Conservation (phyloP, 2,888 invertebrate genomes). For the Drosophila villosipedis region DNA sequence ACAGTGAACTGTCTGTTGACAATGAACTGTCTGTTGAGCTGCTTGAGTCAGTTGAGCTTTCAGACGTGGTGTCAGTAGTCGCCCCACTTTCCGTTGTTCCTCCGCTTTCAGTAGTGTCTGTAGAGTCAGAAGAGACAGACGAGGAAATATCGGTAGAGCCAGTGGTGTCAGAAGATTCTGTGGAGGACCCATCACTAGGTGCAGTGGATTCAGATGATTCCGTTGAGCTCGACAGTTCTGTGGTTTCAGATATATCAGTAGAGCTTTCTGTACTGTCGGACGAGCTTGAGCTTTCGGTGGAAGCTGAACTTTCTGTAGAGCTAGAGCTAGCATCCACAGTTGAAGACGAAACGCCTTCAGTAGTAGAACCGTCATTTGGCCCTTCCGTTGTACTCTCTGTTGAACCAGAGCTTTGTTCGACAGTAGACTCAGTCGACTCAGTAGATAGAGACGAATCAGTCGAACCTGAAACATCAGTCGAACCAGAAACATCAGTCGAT, state of each 20-base stretch:
- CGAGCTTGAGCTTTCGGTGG: constrained; percentile 11
- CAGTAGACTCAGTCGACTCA: constrained; percentile 28
- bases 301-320: constrained; percentile 18
- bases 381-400: constrained; percentile 32
- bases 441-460: constrained; percentile 18
- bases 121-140: constrained; percentile 27
- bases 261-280: constrained; percentile 14
- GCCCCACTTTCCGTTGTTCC: constrained; percentile 47
- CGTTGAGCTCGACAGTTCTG: constrained; percentile 5
- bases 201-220: constrained; percentile 7
- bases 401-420: constrained; percentile 21
- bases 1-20: fast-evolving
- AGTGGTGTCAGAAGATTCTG: constrained; percentile 14
- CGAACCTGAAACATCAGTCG: constrained; percentile 15
- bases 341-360: constrained; percentile 32
- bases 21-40: neutral
- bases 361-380: constrained; percentile 13
- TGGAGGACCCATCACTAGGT: neutral
- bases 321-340: constrained; percentile 14
- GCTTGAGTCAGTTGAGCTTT: constrained; percentile 40
- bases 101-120: constrained; percentile 40
- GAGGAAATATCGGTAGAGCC: constrained; percentile 25
- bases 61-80: constrained; percentile 44
- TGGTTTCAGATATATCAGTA: constrained; percentile 8
- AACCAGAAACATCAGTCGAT: constrained; percentile 9